A percentile compares a stretch with the other conserved stretches of the same genome.
Evolutionary conservation across 2,888 invertebrate species (phyloP).

Genomic region (Teleogryllus oceanicus): DNA sequence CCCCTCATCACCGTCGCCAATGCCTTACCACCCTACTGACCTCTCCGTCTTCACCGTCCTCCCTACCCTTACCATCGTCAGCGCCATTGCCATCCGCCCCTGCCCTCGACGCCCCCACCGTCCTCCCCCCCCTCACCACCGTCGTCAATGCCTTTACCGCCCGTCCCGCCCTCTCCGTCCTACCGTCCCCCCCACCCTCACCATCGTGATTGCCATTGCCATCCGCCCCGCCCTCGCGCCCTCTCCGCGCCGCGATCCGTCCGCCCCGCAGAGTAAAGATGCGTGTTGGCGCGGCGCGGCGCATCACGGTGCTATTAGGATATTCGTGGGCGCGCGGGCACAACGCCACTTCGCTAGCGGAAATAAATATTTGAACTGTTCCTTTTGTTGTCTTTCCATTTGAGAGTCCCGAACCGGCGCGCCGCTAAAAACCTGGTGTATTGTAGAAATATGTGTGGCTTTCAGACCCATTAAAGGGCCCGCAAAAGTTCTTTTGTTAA

Average conservation of each 20-base stretch:
- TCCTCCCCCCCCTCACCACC: too few species aligned
- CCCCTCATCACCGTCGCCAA: too few species aligned
- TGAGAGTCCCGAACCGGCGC: constrained; percentile 22
- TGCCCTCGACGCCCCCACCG: too few species aligned
- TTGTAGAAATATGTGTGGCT: constrained; percentile 9
- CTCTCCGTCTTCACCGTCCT: too few species aligned
- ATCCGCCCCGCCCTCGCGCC: background rate
- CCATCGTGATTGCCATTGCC: background rate
- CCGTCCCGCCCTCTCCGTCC: too few species aligned
- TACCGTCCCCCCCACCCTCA: too few species aligned
- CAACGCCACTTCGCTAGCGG: constrained; percentile 34
- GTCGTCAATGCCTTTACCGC: too few species aligned
- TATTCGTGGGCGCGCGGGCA: constrained; percentile 19
- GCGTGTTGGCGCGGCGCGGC: background rate
- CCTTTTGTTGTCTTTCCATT: constrained; percentile 32
- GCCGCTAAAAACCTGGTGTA: background rate
- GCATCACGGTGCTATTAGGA: background rate
- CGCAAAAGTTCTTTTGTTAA: background rate
- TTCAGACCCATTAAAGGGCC: background rate
- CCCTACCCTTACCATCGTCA: too few species aligned
- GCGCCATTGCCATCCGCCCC: too few species aligned
- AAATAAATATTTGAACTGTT: constrained; percentile 37
- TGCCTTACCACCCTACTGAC: too few species aligned
- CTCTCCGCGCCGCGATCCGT: too few species aligned
- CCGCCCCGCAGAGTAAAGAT: background rate